These are phyloP conservation scores for Enteromius afrohamiltoni DNA, from an alignment of 2,797 vertebrate species.

Conservation along the genomic window DNA sequence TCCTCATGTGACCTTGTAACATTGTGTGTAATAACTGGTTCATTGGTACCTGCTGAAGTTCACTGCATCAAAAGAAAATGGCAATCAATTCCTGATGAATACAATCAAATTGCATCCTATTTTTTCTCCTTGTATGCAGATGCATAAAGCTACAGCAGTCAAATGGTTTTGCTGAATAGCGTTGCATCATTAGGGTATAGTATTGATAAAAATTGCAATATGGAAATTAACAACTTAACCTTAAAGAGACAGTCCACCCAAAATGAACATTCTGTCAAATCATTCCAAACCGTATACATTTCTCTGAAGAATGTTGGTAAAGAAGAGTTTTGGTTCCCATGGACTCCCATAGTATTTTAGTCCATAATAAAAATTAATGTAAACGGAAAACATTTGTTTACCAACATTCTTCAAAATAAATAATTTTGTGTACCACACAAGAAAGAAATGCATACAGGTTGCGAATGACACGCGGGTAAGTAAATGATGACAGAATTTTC, in stretches of 20 bases:
- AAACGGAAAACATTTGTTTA: too few relatives aligned
- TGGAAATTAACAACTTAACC: background rate
- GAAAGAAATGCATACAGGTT: too few relatives aligned
- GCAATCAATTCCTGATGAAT: background rate
- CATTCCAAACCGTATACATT: background rate
- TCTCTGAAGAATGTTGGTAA: background rate
- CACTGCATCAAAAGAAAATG: conserved; percentile 56
- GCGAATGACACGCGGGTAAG: too few relatives aligned
- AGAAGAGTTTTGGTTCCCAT: background rate
- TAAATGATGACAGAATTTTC: background rate
- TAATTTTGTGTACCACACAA: too few relatives aligned
- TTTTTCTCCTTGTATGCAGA: background rate
- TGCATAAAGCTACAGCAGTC: background rate
- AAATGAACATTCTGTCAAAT: background rate
- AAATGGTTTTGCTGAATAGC: background rate
- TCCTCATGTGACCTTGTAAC: conserved; percentile 31
- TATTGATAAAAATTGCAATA: background rate
- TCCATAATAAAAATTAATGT: too few relatives aligned
- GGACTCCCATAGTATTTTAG: too few relatives aligned
- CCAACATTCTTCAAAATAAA: too few relatives aligned
- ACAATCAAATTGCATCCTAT: background rate
- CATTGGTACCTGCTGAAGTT: conserved; percentile 68
- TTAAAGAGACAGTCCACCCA: background rate
- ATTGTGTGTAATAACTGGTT: conserved; percentile 7
- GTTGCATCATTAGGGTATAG: too few relatives aligned